Evolutionary conservation across 2,888 invertebrate species (phyloP).

Genomic region (Drosophila phalerata): DNA sequence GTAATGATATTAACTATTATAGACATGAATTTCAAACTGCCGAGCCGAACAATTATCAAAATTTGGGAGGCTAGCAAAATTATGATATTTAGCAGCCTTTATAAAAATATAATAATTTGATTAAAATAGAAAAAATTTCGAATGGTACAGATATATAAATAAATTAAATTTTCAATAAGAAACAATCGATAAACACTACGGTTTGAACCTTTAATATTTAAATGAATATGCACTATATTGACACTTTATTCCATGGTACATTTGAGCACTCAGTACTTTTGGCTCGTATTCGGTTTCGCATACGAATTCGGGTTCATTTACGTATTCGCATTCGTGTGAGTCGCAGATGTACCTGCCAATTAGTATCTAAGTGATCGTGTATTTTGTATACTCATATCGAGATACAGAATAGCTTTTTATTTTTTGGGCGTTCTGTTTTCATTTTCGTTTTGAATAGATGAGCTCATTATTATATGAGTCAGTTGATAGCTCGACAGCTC

Average conservation of each 20-base stretch:
- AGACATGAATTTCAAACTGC: too few relatives aligned
- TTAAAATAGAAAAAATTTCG: too few relatives aligned
- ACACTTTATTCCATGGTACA: neutral
- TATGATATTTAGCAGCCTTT: too few relatives aligned
- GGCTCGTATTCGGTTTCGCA: neutral
- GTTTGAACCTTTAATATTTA: too few relatives aligned
- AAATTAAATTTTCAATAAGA: neutral
- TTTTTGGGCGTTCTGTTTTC: constrained; percentile 15
- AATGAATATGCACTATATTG: neutral
- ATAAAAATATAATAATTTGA: too few relatives aligned
- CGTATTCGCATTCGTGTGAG: constrained; percentile 12
- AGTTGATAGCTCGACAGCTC: constrained; percentile 19
- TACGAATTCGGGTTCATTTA: neutral
- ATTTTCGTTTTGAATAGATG: constrained; percentile 32
- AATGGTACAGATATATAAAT: too few relatives aligned
- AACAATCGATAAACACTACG: neutral
- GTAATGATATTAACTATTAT: too few relatives aligned
- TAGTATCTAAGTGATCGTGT: constrained; percentile 17
- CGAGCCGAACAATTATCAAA: too few relatives aligned
- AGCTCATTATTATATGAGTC: constrained; percentile 50
- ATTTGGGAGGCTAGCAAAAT: too few relatives aligned
- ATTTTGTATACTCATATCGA: constrained; percentile 1
- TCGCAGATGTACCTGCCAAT: constrained; percentile 20
- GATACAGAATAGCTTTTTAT: neutral
- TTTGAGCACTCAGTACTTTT: neutral